A percentile compares a stretch with the other conserved stretches of the same genome.
These are phyloP conservation scores for Gobius niger DNA, from an alignment of 2,113 vertebrate genomes.

Conservation along the genomic window DNA sequence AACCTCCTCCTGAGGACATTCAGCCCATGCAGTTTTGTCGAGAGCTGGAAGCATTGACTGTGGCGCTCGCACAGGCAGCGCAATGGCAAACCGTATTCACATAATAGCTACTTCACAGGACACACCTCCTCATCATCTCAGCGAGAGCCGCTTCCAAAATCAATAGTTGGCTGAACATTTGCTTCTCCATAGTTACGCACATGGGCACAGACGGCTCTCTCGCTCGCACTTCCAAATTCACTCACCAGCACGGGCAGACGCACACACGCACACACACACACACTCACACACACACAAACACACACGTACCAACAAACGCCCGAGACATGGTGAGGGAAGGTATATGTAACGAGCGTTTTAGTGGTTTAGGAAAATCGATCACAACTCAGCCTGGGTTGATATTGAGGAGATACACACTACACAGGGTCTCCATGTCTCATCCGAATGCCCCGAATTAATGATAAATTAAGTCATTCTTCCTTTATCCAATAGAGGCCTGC, in stretches of 20 bases:
- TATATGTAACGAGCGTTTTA: too few species aligned
- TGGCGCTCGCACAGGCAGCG: conserved; percentile 46
- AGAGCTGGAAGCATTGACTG: conserved; percentile 55
- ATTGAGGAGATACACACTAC: too few species aligned
- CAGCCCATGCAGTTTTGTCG: conserved; percentile 36
- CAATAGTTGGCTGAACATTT: conserved; percentile 69
- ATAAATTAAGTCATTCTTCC: too few species aligned
- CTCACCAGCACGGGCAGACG: conserved; percentile 12
- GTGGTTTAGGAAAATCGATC: too few species aligned
- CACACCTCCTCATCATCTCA: conserved; percentile 66
- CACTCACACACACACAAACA: not conserved
- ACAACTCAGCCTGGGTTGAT: too few species aligned
- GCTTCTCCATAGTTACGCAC: conserved; percentile 44
- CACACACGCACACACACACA: not conserved
- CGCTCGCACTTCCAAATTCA: conserved; percentile 7
- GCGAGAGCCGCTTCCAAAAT: conserved; percentile 71
- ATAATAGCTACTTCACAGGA: conserved; percentile 64
- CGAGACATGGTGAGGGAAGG: too few species aligned
- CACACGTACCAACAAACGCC: not conserved
- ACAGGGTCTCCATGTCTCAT: too few species aligned
- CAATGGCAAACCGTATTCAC: conserved; percentile 60
- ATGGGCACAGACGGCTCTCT: conserved; percentile 25
- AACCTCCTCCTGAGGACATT: conserved; percentile 23
- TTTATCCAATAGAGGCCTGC: too few species aligned
- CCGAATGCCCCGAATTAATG: too few species aligned